Percentiles rank a stretch among this genome's conserved stretches.
phyloP scores from a whole-genome alignment of 2,113 vertebrate genomes.

The Corythornis cristatus region DNA sequence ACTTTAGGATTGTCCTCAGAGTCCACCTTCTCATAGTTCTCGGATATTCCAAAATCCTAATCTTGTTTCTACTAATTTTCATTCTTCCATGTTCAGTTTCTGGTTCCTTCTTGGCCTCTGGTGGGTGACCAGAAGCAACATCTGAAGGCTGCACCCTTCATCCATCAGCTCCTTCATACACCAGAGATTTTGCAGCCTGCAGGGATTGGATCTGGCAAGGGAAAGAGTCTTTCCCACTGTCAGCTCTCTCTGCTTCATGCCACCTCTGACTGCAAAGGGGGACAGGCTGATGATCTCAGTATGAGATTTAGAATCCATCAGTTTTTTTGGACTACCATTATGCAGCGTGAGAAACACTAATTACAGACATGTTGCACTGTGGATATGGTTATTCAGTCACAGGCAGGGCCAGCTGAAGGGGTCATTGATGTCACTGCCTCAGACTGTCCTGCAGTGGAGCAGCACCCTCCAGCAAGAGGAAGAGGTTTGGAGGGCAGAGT shows the following conservation, averaged over 20 bases:
- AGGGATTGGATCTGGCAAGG: background rate
- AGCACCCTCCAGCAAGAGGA: background rate
- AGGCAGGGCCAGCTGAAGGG: background rate
- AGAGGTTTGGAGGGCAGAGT: background rate
- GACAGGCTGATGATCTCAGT: fast-evolving
- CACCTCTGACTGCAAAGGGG: fast-evolving
- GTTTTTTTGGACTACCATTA: background rate
- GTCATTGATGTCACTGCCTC: background rate
- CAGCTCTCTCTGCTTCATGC: background rate
- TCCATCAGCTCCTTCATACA: background rate
- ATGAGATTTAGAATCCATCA: background rate
- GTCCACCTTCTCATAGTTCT: background rate
- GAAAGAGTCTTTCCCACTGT: background rate
- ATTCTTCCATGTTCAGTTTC: background rate
- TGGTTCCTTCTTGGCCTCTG: background rate
- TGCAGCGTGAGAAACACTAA: background rate
- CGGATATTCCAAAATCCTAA: background rate
- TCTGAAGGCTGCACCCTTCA: background rate
- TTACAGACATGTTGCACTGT: background rate
- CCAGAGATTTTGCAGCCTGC: background rate
- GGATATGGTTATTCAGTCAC: background rate
- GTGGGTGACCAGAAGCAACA: background rate
- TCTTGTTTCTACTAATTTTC: background rate
- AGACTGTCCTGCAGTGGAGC: background rate
- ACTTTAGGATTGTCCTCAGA: background rate